Evolutionary conservation across 2,797 vertebrate genomes (phyloP).

Genomic region (Anniella stebbinsi): DNA sequence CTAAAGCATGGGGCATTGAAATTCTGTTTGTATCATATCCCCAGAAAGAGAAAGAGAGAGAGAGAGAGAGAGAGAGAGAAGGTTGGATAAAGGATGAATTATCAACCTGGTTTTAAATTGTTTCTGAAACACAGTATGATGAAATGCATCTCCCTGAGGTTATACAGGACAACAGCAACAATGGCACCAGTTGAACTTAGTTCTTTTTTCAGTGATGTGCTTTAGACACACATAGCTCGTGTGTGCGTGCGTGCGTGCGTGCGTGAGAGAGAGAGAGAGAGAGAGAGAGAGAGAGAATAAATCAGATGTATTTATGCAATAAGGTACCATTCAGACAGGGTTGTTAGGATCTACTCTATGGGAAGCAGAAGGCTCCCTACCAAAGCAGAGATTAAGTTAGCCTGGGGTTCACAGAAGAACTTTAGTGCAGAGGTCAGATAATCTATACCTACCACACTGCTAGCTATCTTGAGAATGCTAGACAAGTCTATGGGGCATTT

Average conservation of each 20-base stretch:
- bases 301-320: not conserved
- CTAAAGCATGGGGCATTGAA: not conserved
- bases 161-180: not conserved
- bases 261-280: not conserved
- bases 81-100: slow-evolving; percentile 22
- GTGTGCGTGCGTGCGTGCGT: not conserved
- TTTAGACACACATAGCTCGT: not conserved
- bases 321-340: not conserved
- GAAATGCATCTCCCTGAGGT: slow-evolving; percentile 17
- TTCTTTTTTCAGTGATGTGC: not conserved
- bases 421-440: not conserved
- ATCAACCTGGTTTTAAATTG: slow-evolving; percentile 3
- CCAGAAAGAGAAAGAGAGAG: slow-evolving; percentile 1
- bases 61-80: slow-evolving; percentile 1
- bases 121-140: not conserved
- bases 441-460: not conserved
- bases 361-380: not conserved
- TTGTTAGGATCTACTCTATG: not conserved
- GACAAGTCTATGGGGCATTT: not conserved
- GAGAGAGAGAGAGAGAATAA: not conserved
- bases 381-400: not conserved
- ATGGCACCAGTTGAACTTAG: not conserved
- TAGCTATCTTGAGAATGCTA: not conserved
- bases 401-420: not conserved
- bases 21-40: slow-evolving; percentile 25